Evolutionary conservation across 92 coral and sea anemone genomes (phyloP), one percentile per base, ranked within the genome.

Genomic region (Umimayanthus chanpuru): DNA sequence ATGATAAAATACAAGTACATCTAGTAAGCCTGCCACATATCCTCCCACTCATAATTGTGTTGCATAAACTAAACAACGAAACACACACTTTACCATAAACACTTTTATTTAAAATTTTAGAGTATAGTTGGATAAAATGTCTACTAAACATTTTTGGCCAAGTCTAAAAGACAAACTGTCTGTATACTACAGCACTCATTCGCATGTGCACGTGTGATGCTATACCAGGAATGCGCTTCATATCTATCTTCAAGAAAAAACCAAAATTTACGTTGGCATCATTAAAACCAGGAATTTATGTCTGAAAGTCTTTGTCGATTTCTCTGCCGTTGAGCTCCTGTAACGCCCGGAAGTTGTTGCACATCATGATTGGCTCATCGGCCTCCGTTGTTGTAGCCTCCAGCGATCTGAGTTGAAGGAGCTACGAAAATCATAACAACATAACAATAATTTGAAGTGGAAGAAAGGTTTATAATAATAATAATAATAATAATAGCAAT

Each of bases 301-400:
- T 28, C 64, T 68, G 56, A 70, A 83, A 83, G 67, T 83, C 67
- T 25, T 72, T 71, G 21, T 83, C 78, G 9, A 90, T 55, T 64
- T 86, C 71, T 25, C 93, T 89, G 49, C 90, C 88, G 26, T 90
- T 85, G 23, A 90, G 88, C 3, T 85, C 86, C 77, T 90, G 93
- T 9, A 87, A 49, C 38, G 80, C 82, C 47, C 93, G 90, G 73
- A 87, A 88, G 81, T 90, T 90, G 88, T 90, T 89, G 78, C 93
- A 90, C 93, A 90, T 90, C 73, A 82, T 76, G 5, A 89, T 76
- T 11, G 87, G 78, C 6, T 83, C 79, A 28, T 70, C 65, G 61
- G 87, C 87, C 28, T 70, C 73, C 0, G 87, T 67, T 47, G 64
- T 30, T 14, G 78, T 26, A 12, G 87, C 40, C 66, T 83, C 77